Conservation (phyloP, 2,888 invertebrate species). For the Biston stratarius region DNA sequence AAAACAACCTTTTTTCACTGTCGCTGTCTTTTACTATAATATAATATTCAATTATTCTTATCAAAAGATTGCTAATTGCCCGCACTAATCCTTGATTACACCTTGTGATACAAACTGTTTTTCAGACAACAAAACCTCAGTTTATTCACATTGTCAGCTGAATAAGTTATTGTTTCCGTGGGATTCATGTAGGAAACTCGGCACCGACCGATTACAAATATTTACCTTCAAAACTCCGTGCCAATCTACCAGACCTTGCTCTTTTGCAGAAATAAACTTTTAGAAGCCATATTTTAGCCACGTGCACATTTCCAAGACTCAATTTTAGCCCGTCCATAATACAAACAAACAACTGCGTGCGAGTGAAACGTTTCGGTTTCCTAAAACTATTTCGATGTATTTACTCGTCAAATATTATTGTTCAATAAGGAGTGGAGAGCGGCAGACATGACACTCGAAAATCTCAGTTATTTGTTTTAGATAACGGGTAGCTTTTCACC, state of each 20-base stretch:
- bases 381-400: constrained; percentile 38
- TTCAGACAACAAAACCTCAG: constrained; percentile 42
- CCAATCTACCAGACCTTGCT: constrained; percentile 38
- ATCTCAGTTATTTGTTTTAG: constrained; percentile 24
- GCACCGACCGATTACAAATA: constrained; percentile 37
- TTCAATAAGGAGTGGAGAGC: constrained; percentile 32
- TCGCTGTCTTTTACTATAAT: constrained; percentile 18
- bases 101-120: constrained; percentile 26
- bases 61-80: constrained; percentile 31
- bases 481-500: constrained; percentile 27
- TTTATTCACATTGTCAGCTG: constrained; percentile 46
- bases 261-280: constrained; percentile 37
- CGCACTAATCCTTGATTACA: constrained; percentile 37
- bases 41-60: constrained; percentile 14
- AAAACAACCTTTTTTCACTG: constrained; percentile 2
- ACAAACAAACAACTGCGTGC: constrained; percentile 39
- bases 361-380: constrained; percentile 37
- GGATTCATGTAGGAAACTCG: constrained; percentile 38
- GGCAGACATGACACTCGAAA: constrained; percentile 21
- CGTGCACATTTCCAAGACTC: constrained; percentile 35
- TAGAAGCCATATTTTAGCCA: constrained; percentile 33
- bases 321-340: constrained; percentile 39
- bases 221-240: constrained; percentile 35
- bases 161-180: constrained; percentile 52
- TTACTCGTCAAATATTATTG: constrained; percentile 38